phyloP scores from a whole-genome alignment of 2,888 invertebrate species.

The Chaetoderma sp. region DNA sequence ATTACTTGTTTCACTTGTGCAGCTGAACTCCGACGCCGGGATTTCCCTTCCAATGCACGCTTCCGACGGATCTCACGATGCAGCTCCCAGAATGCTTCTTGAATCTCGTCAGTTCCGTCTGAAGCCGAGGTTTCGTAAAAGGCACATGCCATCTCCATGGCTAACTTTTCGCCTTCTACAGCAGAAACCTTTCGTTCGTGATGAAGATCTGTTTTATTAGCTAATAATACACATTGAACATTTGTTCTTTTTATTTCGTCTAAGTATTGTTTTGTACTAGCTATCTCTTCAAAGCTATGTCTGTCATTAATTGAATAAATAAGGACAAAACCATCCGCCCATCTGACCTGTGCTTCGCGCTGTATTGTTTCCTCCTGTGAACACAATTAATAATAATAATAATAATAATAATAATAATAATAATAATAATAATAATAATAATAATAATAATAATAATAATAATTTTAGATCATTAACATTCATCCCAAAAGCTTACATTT shows the following conservation, averaged over 20 bases:
- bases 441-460: neutral
- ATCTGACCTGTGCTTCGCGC: constrained; percentile 57
- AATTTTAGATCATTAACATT: neutral
- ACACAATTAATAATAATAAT: neutral
- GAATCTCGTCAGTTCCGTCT: constrained; percentile 64
- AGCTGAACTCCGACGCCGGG: constrained; percentile 63
- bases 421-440: neutral
- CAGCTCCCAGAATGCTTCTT: constrained; percentile 65
- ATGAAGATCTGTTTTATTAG: constrained; percentile 61
- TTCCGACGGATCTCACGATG: constrained; percentile 63
- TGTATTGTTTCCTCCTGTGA: constrained; percentile 51
- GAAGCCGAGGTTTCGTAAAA: constrained; percentile 67
- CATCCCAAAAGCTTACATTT: neutral
- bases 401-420: neutral
- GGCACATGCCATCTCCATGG: constrained; percentile 61
- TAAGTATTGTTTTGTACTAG: constrained; percentile 52
- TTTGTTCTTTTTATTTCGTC: constrained; percentile 61
- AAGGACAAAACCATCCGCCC: constrained; percentile 65
- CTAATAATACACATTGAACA: constrained; percentile 61
- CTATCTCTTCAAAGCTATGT: constrained; percentile 58
- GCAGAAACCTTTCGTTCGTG: constrained; percentile 56
- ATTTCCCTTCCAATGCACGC: constrained; percentile 55
- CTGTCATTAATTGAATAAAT: constrained; percentile 63
- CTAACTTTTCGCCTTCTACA: constrained; percentile 58
- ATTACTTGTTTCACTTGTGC: constrained; percentile 56